A percentile compares a stretch with the other conserved stretches of the same genome.
Evolutionary conservation across 2,113 vertebrate species (phyloP).

Genomic region (Gobiocypris rarus): DNA sequence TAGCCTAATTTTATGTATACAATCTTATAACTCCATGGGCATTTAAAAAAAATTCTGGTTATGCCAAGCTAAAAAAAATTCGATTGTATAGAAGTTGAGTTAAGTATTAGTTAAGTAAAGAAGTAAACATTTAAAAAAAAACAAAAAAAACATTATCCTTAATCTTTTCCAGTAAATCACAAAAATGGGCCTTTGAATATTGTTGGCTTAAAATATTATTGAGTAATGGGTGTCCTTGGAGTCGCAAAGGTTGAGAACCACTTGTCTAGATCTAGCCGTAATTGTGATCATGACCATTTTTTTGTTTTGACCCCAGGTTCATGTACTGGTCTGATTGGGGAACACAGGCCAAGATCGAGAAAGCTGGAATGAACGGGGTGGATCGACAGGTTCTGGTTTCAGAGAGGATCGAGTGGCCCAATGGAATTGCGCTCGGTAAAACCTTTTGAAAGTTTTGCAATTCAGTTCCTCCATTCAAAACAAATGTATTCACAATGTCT

Average conservation of each 20-base stretch:
- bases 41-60: too few species aligned
- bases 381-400: conserved; percentile 89
- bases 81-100: background rate
- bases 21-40: too few species aligned
- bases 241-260: background rate
- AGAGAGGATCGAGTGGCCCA: conserved; percentile 96
- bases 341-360: conserved; percentile 92
- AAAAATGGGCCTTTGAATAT: background rate
- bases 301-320: conserved; percentile 77
- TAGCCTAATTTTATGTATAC: too few species aligned
- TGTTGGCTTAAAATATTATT: too few species aligned
- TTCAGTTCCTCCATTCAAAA: background rate
- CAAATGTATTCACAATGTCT: conserved; percentile 1
- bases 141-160: background rate
- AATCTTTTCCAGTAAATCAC: background rate
- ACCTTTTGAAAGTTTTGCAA: conserved; percentile 8
- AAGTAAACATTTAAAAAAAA: too few species aligned
- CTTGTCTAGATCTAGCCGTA: background rate
- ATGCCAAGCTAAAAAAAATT: background rate
- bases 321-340: conserved; percentile 99
- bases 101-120: too few species aligned
- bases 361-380: conserved; percentile 91
- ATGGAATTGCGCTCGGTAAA: conserved; percentile 94
- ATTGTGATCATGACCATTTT: background rate
- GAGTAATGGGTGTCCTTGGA: background rate